These are phyloP conservation scores for Colletes collaris DNA, from an alignment of 2,888 invertebrate genomes.

Conservation along the genomic window DNA sequence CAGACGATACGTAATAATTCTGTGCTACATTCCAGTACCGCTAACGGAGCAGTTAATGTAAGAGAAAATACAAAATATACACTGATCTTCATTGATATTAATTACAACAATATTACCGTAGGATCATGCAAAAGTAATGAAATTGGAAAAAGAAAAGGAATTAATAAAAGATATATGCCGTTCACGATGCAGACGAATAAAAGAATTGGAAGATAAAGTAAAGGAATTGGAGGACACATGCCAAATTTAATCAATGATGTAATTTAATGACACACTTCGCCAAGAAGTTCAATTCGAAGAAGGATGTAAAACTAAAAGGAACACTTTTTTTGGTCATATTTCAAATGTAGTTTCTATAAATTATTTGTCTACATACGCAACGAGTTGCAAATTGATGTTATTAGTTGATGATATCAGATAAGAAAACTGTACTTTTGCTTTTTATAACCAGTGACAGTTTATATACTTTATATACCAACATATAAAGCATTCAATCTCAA, in stretches of 20 bases:
- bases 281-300: constrained; percentile 19
- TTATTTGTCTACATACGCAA: constrained; percentile 18
- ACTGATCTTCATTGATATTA: background rate
- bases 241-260: constrained; percentile 1
- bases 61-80: constrained; percentile 34
- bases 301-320: constrained; percentile 31
- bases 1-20: constrained; percentile 71
- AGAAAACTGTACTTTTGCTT: background rate
- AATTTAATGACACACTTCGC: background rate
- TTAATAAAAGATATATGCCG: constrained; percentile 84
- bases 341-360: constrained; percentile 3
- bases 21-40: constrained; percentile 62
- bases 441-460: constrained; percentile 2
- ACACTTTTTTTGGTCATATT: constrained; percentile 5
- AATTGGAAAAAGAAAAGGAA: constrained; percentile 84
- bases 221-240: constrained; percentile 53
- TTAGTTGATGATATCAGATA: constrained; percentile 9
- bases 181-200: constrained; percentile 81
- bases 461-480: background rate
- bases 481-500: background rate
- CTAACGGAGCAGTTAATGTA: constrained; percentile 74
- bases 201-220: constrained; percentile 67
- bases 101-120: constrained; percentile 4
- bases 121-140: constrained; percentile 79
- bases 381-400: background rate